Percentiles rank a stretch among this genome's conserved stretches.
Conservation (phyloP, 2,113 vertebrate species). For the Dermatemys mawii region DNA sequence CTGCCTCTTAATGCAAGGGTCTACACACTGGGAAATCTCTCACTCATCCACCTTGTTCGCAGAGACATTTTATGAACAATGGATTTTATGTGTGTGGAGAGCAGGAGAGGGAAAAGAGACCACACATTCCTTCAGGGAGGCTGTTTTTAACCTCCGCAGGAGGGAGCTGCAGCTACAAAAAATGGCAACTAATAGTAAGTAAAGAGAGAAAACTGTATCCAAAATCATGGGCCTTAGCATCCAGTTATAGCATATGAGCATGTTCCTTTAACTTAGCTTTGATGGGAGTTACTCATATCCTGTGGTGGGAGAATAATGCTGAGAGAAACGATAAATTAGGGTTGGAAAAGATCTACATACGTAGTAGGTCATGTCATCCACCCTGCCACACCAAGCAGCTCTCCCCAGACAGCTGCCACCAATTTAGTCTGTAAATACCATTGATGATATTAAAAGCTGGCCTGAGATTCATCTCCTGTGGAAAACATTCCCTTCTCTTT, state of each 20-base stretch:
- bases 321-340: background rate
- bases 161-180: background rate
- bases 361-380: background rate
- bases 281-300: background rate
- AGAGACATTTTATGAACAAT: background rate
- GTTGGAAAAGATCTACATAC: background rate
- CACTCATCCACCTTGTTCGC: background rate
- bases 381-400: background rate
- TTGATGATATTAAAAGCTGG: background rate
- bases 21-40: background rate
- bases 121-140: background rate
- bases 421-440: background rate
- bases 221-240: background rate
- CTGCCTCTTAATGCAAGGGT: background rate
- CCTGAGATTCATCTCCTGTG: background rate
- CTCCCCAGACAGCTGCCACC: background rate
- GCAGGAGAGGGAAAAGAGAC: background rate
- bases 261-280: background rate
- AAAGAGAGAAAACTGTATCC: background rate
- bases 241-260: background rate
- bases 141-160: background rate
- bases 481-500: background rate
- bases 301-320: background rate
- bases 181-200: fast-evolving
- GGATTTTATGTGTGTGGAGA: background rate